Evolutionary conservation across 2,888 invertebrate species (phyloP).

Genomic region (Neuroscelio doddi): DNA sequence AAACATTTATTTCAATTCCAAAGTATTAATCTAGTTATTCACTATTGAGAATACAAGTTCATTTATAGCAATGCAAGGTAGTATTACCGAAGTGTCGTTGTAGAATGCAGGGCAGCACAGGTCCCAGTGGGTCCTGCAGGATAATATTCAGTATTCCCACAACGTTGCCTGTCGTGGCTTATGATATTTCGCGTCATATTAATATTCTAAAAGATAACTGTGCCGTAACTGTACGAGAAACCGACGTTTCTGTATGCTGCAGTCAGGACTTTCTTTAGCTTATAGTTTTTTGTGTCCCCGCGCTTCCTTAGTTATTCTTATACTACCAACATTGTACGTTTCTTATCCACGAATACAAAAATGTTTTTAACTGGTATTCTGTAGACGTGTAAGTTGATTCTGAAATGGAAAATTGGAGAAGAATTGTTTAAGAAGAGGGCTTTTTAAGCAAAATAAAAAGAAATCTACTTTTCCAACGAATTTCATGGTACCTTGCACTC

Average conservation of each 20-base stretch:
- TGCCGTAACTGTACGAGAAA: slow-evolving; percentile 47
- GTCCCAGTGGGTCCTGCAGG: slow-evolving; percentile 42
- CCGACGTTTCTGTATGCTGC: slow-evolving; percentile 24
- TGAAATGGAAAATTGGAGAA: slow-evolving; percentile 36
- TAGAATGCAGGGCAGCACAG: neutral
- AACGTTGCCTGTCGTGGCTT: slow-evolving; percentile 70
- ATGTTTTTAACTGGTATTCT: slow-evolving; percentile 37
- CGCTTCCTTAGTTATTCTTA: slow-evolving; percentile 43
- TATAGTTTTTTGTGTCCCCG: slow-evolving; percentile 14
- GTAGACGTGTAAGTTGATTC: slow-evolving; percentile 35
- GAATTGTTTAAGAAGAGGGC: slow-evolving; percentile 28
- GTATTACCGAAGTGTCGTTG: neutral
- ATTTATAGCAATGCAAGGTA: too few relatives aligned
- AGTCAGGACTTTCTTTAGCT: slow-evolving; percentile 33
- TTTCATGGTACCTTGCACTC: slow-evolving; percentile 34
- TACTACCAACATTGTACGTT: slow-evolving; percentile 18
- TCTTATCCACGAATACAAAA: slow-evolving; percentile 35
- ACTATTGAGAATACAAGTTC: too few relatives aligned
- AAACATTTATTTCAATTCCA: too few relatives aligned
- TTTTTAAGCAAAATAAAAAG: slow-evolving; percentile 23
- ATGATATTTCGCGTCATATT: slow-evolving; percentile 72
- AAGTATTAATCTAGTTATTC: too few relatives aligned
- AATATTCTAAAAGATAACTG: slow-evolving; percentile 69
- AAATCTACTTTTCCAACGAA: slow-evolving; percentile 25
- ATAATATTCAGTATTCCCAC: slow-evolving; percentile 71